These are phyloP conservation scores for Lagorchestes hirsutus DNA, from an alignment of 2,797 vertebrate genomes.

Conservation along the genomic window DNA sequence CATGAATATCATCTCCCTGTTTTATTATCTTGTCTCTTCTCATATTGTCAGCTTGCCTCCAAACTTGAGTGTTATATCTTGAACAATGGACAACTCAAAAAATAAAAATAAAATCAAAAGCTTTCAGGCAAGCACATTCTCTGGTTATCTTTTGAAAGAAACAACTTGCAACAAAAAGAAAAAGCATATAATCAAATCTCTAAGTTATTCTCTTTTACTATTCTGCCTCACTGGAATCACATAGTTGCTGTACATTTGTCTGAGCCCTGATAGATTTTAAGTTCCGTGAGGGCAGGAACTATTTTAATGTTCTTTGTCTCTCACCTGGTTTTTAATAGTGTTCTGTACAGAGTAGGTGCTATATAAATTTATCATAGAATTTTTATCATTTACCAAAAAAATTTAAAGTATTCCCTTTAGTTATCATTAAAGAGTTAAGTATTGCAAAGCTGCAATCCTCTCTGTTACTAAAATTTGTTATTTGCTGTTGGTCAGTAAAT, in stretches of 20 bases:
- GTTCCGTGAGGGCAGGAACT: background rate
- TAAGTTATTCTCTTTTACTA: background rate
- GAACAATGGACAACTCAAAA: background rate
- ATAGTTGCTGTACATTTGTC: background rate
- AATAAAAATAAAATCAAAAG: background rate
- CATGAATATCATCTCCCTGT: conserved; percentile 62
- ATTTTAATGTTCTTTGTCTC: background rate
- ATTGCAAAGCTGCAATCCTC: conserved; percentile 45
- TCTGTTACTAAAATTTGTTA: conserved; percentile 13
- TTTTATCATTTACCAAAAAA: background rate
- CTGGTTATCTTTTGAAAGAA: background rate
- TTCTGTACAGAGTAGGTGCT: background rate
- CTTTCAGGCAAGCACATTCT: background rate
- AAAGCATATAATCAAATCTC: background rate
- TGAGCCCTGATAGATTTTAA: background rate
- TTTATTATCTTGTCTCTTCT: conserved; percentile 75
- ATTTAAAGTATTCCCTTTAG: conserved; percentile 54
- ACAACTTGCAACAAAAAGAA: background rate
- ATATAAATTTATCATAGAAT: background rate
- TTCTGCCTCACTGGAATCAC: background rate
- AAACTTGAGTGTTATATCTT: conserved; percentile 66
- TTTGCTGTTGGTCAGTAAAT: background rate
- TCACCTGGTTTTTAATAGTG: background rate
- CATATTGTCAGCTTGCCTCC: conserved; percentile 60
- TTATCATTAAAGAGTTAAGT: conserved; percentile 23